Conservation (phyloP, 2,797 vertebrate genomes). For the Mormyrus hasselquistii region DNA sequence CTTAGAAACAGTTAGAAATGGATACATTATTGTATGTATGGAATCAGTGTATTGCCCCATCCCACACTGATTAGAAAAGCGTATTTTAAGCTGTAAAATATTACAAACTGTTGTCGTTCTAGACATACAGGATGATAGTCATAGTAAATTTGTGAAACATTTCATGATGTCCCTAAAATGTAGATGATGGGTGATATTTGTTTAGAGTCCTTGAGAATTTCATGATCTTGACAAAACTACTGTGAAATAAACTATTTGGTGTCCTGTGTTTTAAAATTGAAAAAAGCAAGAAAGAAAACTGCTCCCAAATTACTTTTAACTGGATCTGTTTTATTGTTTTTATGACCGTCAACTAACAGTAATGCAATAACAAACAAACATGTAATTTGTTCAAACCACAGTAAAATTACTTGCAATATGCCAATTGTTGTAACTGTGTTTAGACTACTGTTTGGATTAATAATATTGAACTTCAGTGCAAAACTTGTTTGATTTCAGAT, state of each 20-base stretch:
- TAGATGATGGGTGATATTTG: not conserved
- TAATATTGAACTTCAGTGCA: not conserved
- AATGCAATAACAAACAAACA: not conserved
- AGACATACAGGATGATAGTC: not conserved
- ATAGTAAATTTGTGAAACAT: not conserved
- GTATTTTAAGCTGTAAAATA: not conserved
- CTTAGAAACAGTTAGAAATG: not conserved
- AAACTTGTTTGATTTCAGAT: not conserved
- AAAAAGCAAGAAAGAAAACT: not conserved
- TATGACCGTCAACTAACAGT: not conserved
- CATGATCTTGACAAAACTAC: not conserved
- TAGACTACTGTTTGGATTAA: not conserved
- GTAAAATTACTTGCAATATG: not conserved
- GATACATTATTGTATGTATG: not conserved
- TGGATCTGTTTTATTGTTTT: not conserved
- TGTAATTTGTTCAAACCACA: not conserved
- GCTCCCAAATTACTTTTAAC: not conserved
- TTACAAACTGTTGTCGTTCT: not conserved
- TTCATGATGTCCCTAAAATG: not conserved
- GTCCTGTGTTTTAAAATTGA: not conserved
- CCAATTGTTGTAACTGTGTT: not conserved
- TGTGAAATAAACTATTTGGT: not conserved
- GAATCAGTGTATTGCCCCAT: not conserved
- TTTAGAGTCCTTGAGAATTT: not conserved
- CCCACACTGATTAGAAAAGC: not conserved